Evolutionary conservation across 2,113 vertebrate species (phyloP), one percentile per base, ranked within the genome.

Genomic region (Equus przewalskii): DNA sequence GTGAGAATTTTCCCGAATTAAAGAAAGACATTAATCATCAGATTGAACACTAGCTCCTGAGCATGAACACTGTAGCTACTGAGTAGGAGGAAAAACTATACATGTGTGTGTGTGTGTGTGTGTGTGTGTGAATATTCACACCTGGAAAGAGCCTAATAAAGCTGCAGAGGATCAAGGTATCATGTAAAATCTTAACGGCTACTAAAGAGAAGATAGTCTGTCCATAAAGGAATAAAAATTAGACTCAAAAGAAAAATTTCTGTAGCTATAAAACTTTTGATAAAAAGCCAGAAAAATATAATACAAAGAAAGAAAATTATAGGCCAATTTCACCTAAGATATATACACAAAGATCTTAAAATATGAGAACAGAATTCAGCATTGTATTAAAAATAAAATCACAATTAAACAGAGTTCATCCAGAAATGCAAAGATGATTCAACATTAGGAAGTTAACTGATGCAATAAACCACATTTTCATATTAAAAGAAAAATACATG

Each of bases 271-370:
- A 70, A 95, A 79, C 33, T 65, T 54, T 12, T 56, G 80, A 82
- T 62, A 79, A 10, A 91, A 97, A 96, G 19, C 2, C 75, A 82
- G 41, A 89, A 82, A 62, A 44, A n/a, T 62, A 72, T 21, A 87
- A 62, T 26, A 87, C 70, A 79, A 96, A 96, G 86, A 87, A 96
- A 92, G 49, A 76, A 75, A 94, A 60, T 67, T 86, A 60, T 21
- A 86, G 65, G 75, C 64, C 33, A 94, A 36, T 82, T 94, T 93
- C 9, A 92, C 49, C 62, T 36, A 91, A 22, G 73, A 97, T 28
- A 96, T 58, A 96, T 7, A 65, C 36, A 16, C 33, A 72, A 92
- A 56, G 13, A 64, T 73, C 41, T 96, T 72, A 97, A 87, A 94
- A 80, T 88, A 94, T 56, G 14, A 75, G 28, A 85, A 76, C 1